Conservation (phyloP, 2,797 vertebrate species). For the Paramormyrops hopkinsi region DNA sequence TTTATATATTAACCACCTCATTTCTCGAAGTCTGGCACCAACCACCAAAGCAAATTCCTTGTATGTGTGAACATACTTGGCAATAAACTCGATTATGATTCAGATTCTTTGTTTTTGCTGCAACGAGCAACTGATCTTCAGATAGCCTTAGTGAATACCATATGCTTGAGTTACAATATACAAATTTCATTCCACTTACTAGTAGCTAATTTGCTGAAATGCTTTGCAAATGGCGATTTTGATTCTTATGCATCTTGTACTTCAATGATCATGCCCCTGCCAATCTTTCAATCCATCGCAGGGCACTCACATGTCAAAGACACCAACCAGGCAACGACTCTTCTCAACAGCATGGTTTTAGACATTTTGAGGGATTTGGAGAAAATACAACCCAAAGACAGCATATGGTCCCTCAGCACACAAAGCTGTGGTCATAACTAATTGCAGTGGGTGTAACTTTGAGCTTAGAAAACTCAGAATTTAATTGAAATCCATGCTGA, state of each 20-base stretch:
- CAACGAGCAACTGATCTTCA: background rate
- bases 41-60: too few relatives aligned
- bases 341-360: background rate
- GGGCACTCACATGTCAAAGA: background rate
- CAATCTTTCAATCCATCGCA: background rate
- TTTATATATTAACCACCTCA: too few relatives aligned
- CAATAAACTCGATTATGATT: too few relatives aligned
- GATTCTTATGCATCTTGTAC: background rate
- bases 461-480: background rate
- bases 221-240: background rate
- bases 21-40: too few relatives aligned
- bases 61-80: too few relatives aligned
- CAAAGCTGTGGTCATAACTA: background rate
- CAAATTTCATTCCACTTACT: background rate
- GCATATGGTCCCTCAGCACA: background rate
- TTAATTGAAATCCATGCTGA: too few relatives aligned
- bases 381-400: background rate
- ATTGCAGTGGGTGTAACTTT: background rate
- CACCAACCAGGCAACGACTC: background rate
- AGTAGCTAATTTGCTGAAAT: background rate
- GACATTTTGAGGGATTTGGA: background rate
- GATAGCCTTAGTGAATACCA: background rate
- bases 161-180: background rate
- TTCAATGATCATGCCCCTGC: background rate
- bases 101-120: background rate